Conservation (phyloP, 2,113 vertebrate species). For the Narcine bancroftii region DNA sequence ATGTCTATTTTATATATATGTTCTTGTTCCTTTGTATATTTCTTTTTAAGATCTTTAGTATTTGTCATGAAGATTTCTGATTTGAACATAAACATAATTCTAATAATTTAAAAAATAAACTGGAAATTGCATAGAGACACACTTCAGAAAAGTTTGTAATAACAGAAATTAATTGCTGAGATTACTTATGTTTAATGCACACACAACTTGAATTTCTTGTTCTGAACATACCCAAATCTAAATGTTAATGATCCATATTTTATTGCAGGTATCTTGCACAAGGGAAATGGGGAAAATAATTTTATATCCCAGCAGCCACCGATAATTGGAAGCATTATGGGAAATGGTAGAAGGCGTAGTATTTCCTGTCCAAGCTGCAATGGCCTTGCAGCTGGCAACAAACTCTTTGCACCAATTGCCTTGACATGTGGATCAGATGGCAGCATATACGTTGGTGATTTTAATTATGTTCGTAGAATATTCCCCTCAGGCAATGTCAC, state of each 20-base stretch:
- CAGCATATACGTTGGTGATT: conserved; percentile 94
- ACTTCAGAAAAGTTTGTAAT: background rate
- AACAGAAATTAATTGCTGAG: background rate
- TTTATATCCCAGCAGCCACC: conserved; percentile 97
- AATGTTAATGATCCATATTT: background rate
- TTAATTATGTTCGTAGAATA: conserved; percentile 95
- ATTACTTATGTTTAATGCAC: background rate
- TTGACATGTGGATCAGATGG: conserved; percentile 85
- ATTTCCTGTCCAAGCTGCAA: conserved; percentile 98
- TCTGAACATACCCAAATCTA: background rate
- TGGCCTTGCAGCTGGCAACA: conserved; percentile 92
- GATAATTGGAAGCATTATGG: conserved; percentile 93
- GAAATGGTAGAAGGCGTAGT: conserved; percentile 85
- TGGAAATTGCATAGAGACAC: background rate
- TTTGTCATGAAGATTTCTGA: background rate
- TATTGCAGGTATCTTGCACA: conserved; percentile 84
- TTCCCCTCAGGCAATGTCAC: conserved; percentile 94
- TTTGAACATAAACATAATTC: background rate
- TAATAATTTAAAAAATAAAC: background rate
- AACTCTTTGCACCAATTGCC: conserved; percentile 88
- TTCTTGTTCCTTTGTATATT: background rate
- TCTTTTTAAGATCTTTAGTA: background rate
- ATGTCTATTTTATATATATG: background rate
- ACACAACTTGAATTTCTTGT: background rate
- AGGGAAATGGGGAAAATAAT: conserved; percentile 92